Evolutionary conservation across 2,888 invertebrate species (phyloP), one percentile per base, ranked within the genome.

Genomic region (Horisme vitalbata): DNA sequence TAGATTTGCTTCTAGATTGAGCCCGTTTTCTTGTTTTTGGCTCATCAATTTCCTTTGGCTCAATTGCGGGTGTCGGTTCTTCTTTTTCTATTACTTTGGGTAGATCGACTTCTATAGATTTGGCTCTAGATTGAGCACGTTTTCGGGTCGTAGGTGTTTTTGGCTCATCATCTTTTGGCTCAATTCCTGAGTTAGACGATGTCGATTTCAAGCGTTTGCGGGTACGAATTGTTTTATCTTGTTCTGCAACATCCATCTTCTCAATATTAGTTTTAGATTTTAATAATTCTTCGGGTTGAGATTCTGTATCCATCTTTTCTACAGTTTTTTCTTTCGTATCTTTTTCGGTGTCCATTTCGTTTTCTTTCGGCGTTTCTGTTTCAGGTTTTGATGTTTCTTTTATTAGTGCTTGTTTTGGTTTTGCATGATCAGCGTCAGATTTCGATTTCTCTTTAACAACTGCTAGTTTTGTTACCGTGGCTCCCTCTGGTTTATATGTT

Each of bases 21-120:
- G 76, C 66, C 13, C 83, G 78, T 49, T 78, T 83, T 36, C 84
- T 65, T 6, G 79, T 49, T 46, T 50, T 53, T 9, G 41, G 27
- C 10, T 41, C 41, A 24, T 26, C 21, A 12, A n/a, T n/a, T n/a
- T 36, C 36, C 5, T 15, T 15, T 1, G 23, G 27, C 10, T 13
- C 1, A 10, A 10, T 34, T 7, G 13, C 2, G 8, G 34, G 2
- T 28, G 18, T 26, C 0, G 14, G n/a, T 14, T 39, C 32, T n/a
- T 52, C 31, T 10, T 23, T 20, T 13, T 41, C 34, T 8, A 9
- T 23, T 21, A 38, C 30, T 20, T 34, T 38, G 4, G 30, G 13
- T 12, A 36, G 21, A 12, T 35, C 33, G 13, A 36, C 9, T 23
- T 52, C 38, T 8, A 11, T 52, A 27, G 36, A 24, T 15, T 43